Base-by-base conservation (phyloP, 2,113 vertebrate genomes). In the Tursiops truncatus region DNA sequence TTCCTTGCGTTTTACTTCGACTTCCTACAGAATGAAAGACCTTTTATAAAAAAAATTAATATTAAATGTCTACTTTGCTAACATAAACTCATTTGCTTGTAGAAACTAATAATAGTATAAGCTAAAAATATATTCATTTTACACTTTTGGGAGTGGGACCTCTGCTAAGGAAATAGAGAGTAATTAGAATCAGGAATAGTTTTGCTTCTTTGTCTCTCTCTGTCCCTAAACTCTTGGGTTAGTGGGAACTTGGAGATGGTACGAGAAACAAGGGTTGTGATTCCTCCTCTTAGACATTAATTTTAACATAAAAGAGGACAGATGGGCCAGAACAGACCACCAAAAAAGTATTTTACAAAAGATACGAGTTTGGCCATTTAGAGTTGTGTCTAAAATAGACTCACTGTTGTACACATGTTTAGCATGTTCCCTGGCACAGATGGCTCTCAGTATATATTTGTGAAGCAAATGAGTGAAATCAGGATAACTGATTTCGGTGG, bases 1-100 rank as follows among this genome's bases (percentile, higher is more conserved):
- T 60, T 62, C n/a, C 91, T 90, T 94, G 58, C 9, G 50, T 94
- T 97, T 96, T 94, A 80, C 89, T 95, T 96, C 96, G 31, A 94
- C 41, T 85, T 86, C 33, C 8, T 81, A 47, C 88, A 95, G 74
- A 77, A 91, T 56, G 60, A 92, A 92, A 90, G 44, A 36, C 9
- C 56, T 95, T 95, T 92, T 56, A 73, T 65, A n/a, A 74, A 87
- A 87, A 63, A 96, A 80, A 71, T 73, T 60, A 85, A 89, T 41
- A 26, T 91, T 67, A 92, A 94, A 44, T 56, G 81, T 83, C 23
- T 44, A 92, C 31, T 73, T 94, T 82, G 36, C 63, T 73, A 89
- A n/a, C 82, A 31, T 68, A 77, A 94, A 73, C 44, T 53, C 13
- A 38, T 62, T 96, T 74, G 50, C 8, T 97, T n/a, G 50, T 83